phyloP scores from a whole-genome alignment of 2,797 vertebrate species.

The Picus viridis region DNA sequence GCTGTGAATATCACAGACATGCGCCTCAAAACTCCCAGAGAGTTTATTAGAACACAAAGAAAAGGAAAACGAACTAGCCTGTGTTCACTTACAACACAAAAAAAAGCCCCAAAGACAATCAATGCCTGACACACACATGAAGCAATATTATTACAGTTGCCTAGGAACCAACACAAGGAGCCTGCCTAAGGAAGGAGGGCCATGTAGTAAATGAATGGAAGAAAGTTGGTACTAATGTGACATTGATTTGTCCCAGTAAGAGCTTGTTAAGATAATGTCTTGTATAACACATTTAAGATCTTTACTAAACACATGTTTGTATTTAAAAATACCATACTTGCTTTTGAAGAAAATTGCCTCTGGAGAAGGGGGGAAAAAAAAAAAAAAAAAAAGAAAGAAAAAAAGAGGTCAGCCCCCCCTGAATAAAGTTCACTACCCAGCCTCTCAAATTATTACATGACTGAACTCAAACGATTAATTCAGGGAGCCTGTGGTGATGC shows the following conservation, averaged over 20 bases:
- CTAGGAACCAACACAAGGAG: conserved; percentile 37
- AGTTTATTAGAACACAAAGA: conserved; percentile 48
- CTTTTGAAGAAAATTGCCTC: neutral
- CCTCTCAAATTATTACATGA: neutral
- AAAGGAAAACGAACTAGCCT: conserved; percentile 33
- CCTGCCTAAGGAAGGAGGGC: neutral
- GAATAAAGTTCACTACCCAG: neutral
- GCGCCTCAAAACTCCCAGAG: conserved; percentile 35
- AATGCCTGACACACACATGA: conserved; percentile 13
- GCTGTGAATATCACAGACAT: conserved; percentile 14
- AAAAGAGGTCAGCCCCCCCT: neutral
- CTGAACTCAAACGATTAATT: neutral
- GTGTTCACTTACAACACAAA: conserved; percentile 44
- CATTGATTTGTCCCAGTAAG: conserved; percentile 8
- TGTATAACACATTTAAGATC: neutral
- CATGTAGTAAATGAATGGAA: conserved; percentile 22
- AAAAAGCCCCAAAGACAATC: conserved; percentile 59
- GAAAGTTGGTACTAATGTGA: conserved; percentile 16
- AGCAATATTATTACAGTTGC: conserved; percentile 51
- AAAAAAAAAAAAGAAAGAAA: neutral
- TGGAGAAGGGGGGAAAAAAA: neutral
- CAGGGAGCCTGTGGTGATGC: neutral
- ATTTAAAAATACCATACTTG: neutral
- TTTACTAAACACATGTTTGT: neutral
- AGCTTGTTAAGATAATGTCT: neutral